Conservation (phyloP, 2,113 vertebrate genomes). For the Psophia crepitans region DNA sequence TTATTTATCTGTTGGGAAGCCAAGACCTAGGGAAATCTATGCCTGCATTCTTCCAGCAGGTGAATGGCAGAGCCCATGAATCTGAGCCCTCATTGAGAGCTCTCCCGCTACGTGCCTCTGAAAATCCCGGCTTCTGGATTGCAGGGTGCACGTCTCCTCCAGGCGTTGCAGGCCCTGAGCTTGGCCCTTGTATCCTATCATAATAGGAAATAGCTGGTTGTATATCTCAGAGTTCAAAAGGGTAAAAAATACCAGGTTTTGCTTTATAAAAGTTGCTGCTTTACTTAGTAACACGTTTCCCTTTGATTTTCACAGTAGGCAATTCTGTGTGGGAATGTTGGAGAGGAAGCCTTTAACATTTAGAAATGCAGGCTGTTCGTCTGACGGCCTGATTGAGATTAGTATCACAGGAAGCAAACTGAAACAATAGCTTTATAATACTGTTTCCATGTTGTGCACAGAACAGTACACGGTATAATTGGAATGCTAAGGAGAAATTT, state of each 20-base stretch:
- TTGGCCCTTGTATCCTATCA: conserved; percentile 44
- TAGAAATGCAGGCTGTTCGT: conserved; percentile 73
- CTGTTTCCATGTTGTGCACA: conserved; percentile 70
- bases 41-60: conserved; percentile 19
- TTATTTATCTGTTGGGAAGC: conserved; percentile 5
- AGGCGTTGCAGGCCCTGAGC: background rate
- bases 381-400: conserved; percentile 73
- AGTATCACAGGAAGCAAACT: conserved; percentile 79
- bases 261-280: conserved; percentile 73
- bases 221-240: conserved; percentile 77
- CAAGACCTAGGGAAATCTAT: background rate
- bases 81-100: background rate
- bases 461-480: conserved; percentile 63
- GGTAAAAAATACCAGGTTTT: conserved; percentile 72
- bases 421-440: conserved; percentile 81
- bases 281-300: conserved; percentile 78
- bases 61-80: conserved; percentile 2
- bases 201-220: conserved; percentile 75
- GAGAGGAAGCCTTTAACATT: conserved; percentile 78
- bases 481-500: conserved; percentile 60
- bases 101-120: background rate
- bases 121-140: background rate
- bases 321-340: conserved; percentile 76
- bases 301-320: conserved; percentile 86
- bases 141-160: background rate